These are phyloP conservation scores for Tenualosa thibaudeaui DNA, from an alignment of 2,797 vertebrate species.

Conservation along the genomic window DNA sequence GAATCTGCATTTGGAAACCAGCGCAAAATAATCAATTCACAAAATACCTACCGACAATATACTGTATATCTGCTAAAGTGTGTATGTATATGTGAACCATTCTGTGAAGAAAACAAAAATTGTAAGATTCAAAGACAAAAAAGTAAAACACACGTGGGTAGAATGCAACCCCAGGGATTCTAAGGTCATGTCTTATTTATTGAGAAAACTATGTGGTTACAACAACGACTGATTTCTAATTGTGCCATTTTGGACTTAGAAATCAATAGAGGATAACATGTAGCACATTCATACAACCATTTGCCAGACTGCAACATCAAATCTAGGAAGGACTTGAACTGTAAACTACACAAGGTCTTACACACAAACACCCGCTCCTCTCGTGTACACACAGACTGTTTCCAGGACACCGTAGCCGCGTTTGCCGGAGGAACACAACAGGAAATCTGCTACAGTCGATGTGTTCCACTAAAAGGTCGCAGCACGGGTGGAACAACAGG, in stretches of 20 bases:
- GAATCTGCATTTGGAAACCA: not conserved
- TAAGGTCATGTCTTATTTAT: not conserved
- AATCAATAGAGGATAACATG: not conserved
- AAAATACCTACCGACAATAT: not conserved
- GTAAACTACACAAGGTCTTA: not conserved
- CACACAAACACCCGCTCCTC: not conserved
- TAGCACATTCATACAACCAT: not conserved
- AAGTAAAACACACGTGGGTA: not conserved
- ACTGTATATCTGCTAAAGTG: not conserved
- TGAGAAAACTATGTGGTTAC: not conserved
- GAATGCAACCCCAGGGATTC: not conserved
- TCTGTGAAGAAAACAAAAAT: not conserved
- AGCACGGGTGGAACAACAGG: conserved; percentile 52
- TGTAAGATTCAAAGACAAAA: not conserved
- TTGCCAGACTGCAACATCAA: not conserved
- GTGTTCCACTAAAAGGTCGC: conserved; percentile 47
- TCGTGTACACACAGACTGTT: conserved; percentile 23
- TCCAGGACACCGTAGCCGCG: conserved; percentile 37
- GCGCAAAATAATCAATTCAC: not conserved
- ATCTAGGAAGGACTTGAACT: not conserved
- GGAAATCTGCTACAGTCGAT: conserved; percentile 48
- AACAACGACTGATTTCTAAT: not conserved
- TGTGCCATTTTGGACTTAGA: not conserved
- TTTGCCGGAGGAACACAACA: conserved; percentile 52
- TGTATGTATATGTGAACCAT: not conserved